phyloP scores from a whole-genome alignment of 2,888 invertebrate genomes.

The Leptarthrus brevirostris region DNA sequence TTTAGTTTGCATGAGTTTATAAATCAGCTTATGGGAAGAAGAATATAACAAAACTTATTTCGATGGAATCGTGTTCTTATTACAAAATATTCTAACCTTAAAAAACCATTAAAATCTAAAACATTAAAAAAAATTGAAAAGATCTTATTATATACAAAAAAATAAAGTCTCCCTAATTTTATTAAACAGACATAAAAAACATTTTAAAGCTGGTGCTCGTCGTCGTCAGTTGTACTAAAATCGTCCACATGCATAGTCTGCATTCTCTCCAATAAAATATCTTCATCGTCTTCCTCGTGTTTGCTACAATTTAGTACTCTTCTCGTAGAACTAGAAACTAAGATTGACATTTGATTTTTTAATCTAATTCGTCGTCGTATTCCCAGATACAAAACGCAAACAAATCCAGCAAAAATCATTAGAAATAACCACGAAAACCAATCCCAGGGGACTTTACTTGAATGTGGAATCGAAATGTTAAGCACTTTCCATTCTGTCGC shows the following conservation, averaged over 20 bases:
- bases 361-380: background rate
- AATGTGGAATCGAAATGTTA: background rate
- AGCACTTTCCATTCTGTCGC: conserved; percentile 59
- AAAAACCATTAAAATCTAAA: too few species aligned
- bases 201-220: background rate
- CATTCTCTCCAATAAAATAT: conserved; percentile 31
- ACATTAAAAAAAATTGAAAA: too few species aligned
- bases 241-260: background rate
- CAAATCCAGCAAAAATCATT: background rate
- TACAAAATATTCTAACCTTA: too few species aligned
- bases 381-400: background rate
- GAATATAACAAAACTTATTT: too few species aligned
- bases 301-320: background rate
- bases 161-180: too few species aligned
- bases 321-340: background rate
- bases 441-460: background rate
- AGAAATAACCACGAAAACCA: background rate
- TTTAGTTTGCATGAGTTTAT: too few species aligned
- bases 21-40: too few species aligned
- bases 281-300: background rate
- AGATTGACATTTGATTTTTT: background rate
- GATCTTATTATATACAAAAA: too few species aligned
- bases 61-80: too few species aligned
- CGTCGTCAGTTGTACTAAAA: background rate
- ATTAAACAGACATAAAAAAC: too few species aligned